Evolutionary conservation across 2,113 vertebrate genomes (phyloP), one percentile per base, ranked within the genome.

Genomic region (Dicentrarchus labrax): DNA sequence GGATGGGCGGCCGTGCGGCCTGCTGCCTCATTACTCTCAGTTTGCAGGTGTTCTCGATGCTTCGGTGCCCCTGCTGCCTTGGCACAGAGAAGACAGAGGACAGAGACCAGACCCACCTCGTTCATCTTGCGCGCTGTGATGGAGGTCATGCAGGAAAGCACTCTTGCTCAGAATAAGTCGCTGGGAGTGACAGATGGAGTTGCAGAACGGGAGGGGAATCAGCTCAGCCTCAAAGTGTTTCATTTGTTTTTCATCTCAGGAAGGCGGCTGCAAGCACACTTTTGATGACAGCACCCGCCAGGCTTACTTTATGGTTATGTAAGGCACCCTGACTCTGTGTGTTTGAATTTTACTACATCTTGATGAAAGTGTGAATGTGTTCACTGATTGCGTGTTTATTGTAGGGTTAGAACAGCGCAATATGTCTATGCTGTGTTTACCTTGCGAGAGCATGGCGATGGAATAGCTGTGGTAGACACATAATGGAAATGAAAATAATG

Each of bases 11-110:
- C 87, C 56, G 54, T 15, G 79, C 78, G 79, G 82, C 86, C 92
- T 45, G 86, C 87, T 83, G 93, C 90, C 93, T 95, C 94, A 94
- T 96, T 94, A 95, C 90, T 94, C 89, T 93, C 77, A 79, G 81
- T 92, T 85, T 89, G 91, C 94, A 94, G 93, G 94, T 95, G 93
- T 93, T 94, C 90, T 93, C 76, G 88, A 89, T 88, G 90, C 76
- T 87, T 74, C 72, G 50, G 82, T 84, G 89, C 90, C 74, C 76
- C 85, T 38, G 85, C 88, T 83, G 86, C 89, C 76, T 87, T 91
- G 88, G 93, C 91, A 80, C 74, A 54, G 72, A 76, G 86, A 94
- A 91, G 93, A 93, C 90, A 84, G 84, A 92, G 90, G 90, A 91
- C 89, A 91, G 87, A 90, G 85, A 90, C 84, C 83, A 80, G 85